Percentiles rank a stretch among this genome's conserved stretches.
phyloP scores from a whole-genome alignment of 2,888 invertebrate species.

The Romanomermis culicivorax region DNA sequence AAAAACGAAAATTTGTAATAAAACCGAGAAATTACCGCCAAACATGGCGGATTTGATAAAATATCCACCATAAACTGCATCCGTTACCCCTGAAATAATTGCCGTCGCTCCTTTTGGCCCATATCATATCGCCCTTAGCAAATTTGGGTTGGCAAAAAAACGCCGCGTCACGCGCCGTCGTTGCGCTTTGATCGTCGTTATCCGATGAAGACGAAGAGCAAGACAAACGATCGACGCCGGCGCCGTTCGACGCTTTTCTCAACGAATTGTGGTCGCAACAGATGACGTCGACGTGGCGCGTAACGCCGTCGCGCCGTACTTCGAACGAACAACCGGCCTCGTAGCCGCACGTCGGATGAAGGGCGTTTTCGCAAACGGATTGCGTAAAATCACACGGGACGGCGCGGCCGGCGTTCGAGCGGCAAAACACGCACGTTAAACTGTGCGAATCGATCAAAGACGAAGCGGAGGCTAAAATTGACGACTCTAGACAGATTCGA shows the following conservation, averaged over 20 bases:
- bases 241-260: too few species aligned
- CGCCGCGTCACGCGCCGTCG: too few species aligned
- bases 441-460: too few species aligned
- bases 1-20: too few species aligned
- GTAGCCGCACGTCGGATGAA: conserved; percentile 42
- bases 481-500: too few species aligned
- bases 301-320: conserved; percentile 31
- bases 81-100: not conserved
- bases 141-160: not conserved
- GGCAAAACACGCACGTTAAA: not conserved
- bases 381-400: conserved; percentile 18
- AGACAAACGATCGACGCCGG: too few species aligned
- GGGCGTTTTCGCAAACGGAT: conserved; percentile 33
- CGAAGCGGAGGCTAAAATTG: too few species aligned
- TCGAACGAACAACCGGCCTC: conserved; percentile 36
- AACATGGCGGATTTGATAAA: too few species aligned
- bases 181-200: not conserved
- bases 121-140: not conserved
- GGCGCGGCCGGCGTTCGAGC: not conserved
- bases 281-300: conserved; percentile 14
- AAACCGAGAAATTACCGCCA: too few species aligned
- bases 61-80: too few species aligned
- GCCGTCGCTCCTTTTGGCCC: not conserved
- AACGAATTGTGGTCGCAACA: conserved; percentile 30
- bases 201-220: too few species aligned